Evolutionary conservation across 2,113 vertebrate species (phyloP).

Genomic region (Falco punctatus): DNA sequence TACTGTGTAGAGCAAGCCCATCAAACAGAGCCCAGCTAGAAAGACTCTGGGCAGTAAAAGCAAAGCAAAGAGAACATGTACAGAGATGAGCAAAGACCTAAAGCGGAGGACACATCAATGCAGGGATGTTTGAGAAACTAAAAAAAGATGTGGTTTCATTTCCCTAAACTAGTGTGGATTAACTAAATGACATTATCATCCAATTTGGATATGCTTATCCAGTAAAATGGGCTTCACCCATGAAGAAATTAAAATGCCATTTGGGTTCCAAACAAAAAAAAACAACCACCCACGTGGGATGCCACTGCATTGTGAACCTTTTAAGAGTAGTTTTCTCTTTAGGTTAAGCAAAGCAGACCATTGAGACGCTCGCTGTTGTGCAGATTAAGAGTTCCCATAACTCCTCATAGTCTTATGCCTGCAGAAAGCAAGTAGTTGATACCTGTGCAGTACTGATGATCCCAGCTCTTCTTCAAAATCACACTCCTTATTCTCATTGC

Average conservation of each 20-base stretch:
- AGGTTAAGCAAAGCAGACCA: slow-evolving; percentile 1
- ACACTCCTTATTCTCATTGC: background rate
- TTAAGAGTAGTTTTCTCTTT: background rate
- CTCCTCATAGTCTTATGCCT: background rate
- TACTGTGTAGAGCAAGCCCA: background rate
- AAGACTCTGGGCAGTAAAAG: background rate
- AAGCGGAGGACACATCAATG: background rate
- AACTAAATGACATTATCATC: slow-evolving; percentile 17
- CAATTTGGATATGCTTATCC: slow-evolving; percentile 19
- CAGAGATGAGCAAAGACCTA: background rate
- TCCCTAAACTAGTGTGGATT: slow-evolving; percentile 2
- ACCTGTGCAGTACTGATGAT: background rate
- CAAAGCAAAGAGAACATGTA: background rate
- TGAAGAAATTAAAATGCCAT: slow-evolving; percentile 4
- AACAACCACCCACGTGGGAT: background rate
- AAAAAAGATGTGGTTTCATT: slow-evolving; percentile 24
- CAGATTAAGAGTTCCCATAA: background rate
- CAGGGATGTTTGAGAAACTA: background rate
- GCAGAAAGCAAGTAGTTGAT: background rate
- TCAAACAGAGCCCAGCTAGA: background rate
- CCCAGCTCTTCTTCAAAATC: background rate
- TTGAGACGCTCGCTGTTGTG: background rate
- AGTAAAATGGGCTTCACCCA: slow-evolving; percentile 28
- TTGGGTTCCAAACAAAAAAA: background rate
- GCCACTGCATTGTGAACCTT: background rate